Conservation (phyloP, 2,888 invertebrate species). For the Agrochola lychnidis region DNA sequence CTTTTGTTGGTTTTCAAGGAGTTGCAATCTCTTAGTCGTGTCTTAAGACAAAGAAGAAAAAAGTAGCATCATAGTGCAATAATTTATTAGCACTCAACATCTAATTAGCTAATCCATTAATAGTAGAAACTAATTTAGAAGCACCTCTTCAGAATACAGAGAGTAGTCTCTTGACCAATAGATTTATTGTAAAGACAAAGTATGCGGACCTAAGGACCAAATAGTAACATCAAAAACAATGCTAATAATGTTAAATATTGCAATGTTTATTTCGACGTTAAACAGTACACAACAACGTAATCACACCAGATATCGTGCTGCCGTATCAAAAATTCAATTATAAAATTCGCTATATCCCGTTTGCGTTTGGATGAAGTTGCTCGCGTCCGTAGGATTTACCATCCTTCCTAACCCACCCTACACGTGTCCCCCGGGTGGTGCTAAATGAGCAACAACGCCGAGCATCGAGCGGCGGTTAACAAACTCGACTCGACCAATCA, state of each 20-base stretch:
- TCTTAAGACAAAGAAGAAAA: not conserved
- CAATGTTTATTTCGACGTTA: constrained; percentile 16
- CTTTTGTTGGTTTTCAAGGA: not conserved
- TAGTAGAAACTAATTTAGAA: not conserved
- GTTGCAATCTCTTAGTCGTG: not conserved
- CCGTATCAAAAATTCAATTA: constrained; percentile 85
- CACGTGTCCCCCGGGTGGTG: too few species aligned
- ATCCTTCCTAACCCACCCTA: too few species aligned
- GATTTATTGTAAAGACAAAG: not conserved
- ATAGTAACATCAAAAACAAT: not conserved
- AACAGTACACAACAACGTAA: constrained; percentile 25
- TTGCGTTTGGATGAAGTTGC: too few species aligned
- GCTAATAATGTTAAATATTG: not conserved
- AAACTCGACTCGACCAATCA: too few species aligned
- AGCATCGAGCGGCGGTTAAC: too few species aligned
- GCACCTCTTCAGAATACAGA: not conserved
- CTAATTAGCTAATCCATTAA: not conserved
- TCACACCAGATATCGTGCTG: constrained; percentile 24
- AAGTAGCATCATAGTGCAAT: not conserved
- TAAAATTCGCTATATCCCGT: constrained; percentile 75
- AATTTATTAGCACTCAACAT: not conserved
- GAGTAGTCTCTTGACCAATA: not conserved
- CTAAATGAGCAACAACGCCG: too few species aligned
- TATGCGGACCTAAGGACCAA: not conserved
- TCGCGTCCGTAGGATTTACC: too few species aligned